A percentile compares a stretch with the other conserved stretches of the same genome.
Evolutionary conservation across 2,797 vertebrate genomes (phyloP).

Genomic region (Scarus forsteni): DNA sequence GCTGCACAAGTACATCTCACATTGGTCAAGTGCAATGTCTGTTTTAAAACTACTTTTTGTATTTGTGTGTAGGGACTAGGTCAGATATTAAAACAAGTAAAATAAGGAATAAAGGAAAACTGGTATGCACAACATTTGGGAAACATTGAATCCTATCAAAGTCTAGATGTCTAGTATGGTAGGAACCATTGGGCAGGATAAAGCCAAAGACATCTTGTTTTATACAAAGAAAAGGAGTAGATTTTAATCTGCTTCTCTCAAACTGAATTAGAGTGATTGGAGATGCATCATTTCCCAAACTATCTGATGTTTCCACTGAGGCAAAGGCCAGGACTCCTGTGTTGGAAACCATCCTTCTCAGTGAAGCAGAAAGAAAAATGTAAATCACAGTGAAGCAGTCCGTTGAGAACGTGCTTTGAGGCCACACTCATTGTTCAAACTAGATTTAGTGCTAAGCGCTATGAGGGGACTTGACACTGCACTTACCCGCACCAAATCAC

Average conservation of each 20-base stretch:
- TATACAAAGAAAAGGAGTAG: background rate
- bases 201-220: background rate
- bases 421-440: constrained; percentile 38
- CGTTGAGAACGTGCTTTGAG: constrained; percentile 13
- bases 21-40: too few relatives aligned
- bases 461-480: constrained; percentile 21
- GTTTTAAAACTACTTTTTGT: too few relatives aligned
- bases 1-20: too few relatives aligned
- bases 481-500: constrained; percentile 36
- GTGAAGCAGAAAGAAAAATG: constrained; percentile 28
- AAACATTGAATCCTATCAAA: too few relatives aligned
- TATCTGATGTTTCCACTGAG: constrained; percentile 16
- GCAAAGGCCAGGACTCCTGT: constrained; percentile 26
- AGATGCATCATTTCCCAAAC: constrained; percentile 7
- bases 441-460: constrained; percentile 46
- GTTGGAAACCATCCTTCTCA: constrained; percentile 17
- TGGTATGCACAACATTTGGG: too few relatives aligned
- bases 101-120: too few relatives aligned
- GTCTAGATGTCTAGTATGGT: too few relatives aligned
- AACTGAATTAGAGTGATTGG: background rate
- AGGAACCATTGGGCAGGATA: too few relatives aligned
- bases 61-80: too few relatives aligned
- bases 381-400: constrained; percentile 33
- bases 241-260: background rate
- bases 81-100: too few relatives aligned